Conservation (phyloP, 1,140 invertebrate genomes). For the Leptopilina clavipes region DNA sequence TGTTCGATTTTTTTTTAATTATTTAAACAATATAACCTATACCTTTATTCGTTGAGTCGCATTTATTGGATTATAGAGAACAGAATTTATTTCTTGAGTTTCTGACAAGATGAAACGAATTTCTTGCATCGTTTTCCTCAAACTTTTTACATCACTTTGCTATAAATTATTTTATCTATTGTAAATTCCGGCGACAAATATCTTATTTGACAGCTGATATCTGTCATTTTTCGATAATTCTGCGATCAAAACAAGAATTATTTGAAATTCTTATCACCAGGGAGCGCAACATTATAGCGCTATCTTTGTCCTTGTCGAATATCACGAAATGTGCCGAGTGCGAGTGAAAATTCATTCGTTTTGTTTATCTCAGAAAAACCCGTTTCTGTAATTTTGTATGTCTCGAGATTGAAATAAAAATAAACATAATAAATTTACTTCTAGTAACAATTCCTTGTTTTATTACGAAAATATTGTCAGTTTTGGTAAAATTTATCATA, state of each 20-base stretch:
- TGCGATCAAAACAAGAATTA: not conserved
- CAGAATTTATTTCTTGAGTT: constrained; percentile 67
- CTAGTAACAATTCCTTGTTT: too few species aligned
- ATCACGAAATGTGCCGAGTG: too few species aligned
- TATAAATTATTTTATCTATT: not conserved
- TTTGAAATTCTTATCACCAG: not conserved
- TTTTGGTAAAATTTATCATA: too few species aligned
- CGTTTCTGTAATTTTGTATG: too few species aligned
- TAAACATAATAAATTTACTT: too few species aligned
- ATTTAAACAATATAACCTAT: constrained; percentile 36
- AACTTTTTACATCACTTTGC: not conserved
- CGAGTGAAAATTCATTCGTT: too few species aligned
- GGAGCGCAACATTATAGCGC: too few species aligned
- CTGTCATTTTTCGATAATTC: not conserved
- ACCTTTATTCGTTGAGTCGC: constrained; percentile 71
- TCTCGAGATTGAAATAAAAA: too few species aligned
- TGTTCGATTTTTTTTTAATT: too few species aligned
- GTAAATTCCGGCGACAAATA: not conserved
- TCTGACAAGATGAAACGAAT: constrained; percentile 66
- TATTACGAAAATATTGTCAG: too few species aligned
- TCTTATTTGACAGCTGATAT: not conserved
- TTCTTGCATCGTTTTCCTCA: constrained; percentile 58
- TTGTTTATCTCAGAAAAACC: too few species aligned
- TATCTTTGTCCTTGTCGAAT: too few species aligned
- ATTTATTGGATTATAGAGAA: constrained; percentile 66